Evolutionary conservation across 2,888 invertebrate species (phyloP), one percentile per base, ranked within the genome.

Genomic region (Meliscaeva auricollis): DNA sequence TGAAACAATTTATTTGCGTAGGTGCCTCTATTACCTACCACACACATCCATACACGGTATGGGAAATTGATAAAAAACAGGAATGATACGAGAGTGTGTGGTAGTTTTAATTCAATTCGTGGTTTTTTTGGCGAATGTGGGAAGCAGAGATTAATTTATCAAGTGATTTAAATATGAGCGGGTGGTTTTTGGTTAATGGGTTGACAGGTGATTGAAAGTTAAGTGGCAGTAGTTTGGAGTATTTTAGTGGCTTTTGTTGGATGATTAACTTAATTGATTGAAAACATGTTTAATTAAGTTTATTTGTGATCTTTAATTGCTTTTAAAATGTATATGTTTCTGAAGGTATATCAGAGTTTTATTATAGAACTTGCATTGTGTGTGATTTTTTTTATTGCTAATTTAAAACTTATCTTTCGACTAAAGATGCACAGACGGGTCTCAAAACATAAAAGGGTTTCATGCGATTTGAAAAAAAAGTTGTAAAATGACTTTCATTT

Each of bases 141-240:
- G 77, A 48, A 69, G 20, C n/a, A 44, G 38, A n/a, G 22, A 69
- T 74, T 78, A 74, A 79, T 26, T 79, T 79, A 52, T 44, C 35
- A 20, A 41, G 56, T 70, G 60, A 62, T 75, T 78, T 41, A 64
- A 79, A 44, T 46, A 48, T 38, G 56, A 9, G 26, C 22, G 46
- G 26, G 22, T 58, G 79, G 79, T 79, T 84, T 66, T 84, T 66
- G 79, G 74, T 79, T 84, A 75, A 83, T 83, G 35, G 46, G 64
- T 35, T 78, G 74, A 46, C 54, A 69, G 56, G 69, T 73, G 69
- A 69, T 66, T 66, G 9, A 66, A 38, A 66, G n/a, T 66, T 35
- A 50, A 66, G 35, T 22, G 48, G 50, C 32, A 32, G 48, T 64
- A 66, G 32, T 66, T 66, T 32, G 64, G 32, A 20, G 44, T 2